Evolutionary conservation across 1,140 invertebrate species (phyloP), one percentile per base, ranked within the genome.

Genomic region (Phymorhynchus buccinoides): DNA sequence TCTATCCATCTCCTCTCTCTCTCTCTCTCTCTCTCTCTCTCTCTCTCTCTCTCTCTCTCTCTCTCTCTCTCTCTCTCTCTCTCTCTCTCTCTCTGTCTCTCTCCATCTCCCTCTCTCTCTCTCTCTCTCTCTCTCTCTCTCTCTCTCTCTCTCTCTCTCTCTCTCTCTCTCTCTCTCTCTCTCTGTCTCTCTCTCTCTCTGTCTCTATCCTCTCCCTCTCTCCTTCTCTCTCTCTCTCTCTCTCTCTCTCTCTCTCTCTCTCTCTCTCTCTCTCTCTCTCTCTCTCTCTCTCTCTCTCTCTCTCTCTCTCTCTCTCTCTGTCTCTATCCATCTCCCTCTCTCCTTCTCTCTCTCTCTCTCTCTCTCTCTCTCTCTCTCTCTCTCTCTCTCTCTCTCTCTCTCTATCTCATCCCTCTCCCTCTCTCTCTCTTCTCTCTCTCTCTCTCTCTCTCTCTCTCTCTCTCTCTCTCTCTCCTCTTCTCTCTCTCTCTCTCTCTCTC

Each of bases 71-170:
- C n/a, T n/a, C n/a, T n/a, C n/a, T n/a, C n/a, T n/a, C n/a, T n/a
- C n/a, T n/a, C n/a, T n/a, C n/a, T n/a, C n/a, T n/a, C n/a, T n/a
- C n/a, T n/a, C n/a, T n/a, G n/a, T n/a, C n/a, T n/a, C n/a, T n/a
- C n/a, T n/a, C n/a, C n/a, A n/a, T 48, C 71, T 84, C 37, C 68
- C 81, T 83, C 7, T 75, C 84, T 85, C 77, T 79, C 77, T 79
- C 39, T 80, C 79, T 80, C 44, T 80, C 30, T 44, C 41, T 52
- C 44, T 44, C 44, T 48, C 44, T 80, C 79, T 52, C 16, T 52
- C 41, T 27, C 77, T 79, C 77, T 75, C 71, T 75, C 9, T 75
- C 16, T 32, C 77, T 41, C 32, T 9, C 32, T 41, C 22, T 83
- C 35, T 66, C n/a, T 42, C 39, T 75, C 27, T 35, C 39, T 75